phyloP scores from a whole-genome alignment of 1,140 invertebrate genomes.

The Saccostrea cuccullata region DNA sequence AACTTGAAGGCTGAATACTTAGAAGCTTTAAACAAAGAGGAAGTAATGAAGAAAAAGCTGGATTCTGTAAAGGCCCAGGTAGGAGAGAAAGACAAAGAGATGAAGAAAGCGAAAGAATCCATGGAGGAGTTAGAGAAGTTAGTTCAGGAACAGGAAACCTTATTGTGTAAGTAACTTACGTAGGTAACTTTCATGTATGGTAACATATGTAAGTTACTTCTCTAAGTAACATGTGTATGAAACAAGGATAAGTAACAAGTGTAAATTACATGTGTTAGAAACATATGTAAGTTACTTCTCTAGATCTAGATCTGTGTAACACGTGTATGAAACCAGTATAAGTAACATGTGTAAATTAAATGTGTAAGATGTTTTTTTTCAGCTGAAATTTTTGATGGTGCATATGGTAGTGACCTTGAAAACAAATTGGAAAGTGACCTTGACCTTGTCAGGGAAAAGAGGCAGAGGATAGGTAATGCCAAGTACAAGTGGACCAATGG shows the following conservation, averaged over 20 bases:
- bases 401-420: conserved; percentile 81
- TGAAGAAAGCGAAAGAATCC: conserved; percentile 75
- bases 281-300: neutral
- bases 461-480: conserved; percentile 80
- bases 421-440: conserved; percentile 81
- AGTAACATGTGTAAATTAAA: neutral
- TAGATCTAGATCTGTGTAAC: too few species aligned
- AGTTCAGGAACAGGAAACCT: conserved; percentile 81
- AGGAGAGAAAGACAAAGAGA: conserved; percentile 77
- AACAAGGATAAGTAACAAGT: too few species aligned
- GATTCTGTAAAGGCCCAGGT: conserved; percentile 71
- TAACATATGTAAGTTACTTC: neutral
- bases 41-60: conserved; percentile 76
- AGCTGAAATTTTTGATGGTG: conserved; percentile 81
- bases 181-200: too few species aligned
- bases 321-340: neutral
- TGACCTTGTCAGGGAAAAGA: conserved; percentile 80
- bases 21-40: conserved; percentile 80
- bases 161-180: conserved; percentile 79
- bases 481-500: conserved; percentile 82
- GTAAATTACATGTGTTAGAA: too few species aligned
- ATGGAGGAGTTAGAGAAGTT: conserved; percentile 79
- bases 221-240: too few species aligned
- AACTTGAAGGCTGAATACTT: conserved; percentile 78
- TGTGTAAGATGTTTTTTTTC: conserved; percentile 37